phyloP scores from a whole-genome alignment of 1,140 invertebrate genomes.

The Meloidogyne floridensis region DNA sequence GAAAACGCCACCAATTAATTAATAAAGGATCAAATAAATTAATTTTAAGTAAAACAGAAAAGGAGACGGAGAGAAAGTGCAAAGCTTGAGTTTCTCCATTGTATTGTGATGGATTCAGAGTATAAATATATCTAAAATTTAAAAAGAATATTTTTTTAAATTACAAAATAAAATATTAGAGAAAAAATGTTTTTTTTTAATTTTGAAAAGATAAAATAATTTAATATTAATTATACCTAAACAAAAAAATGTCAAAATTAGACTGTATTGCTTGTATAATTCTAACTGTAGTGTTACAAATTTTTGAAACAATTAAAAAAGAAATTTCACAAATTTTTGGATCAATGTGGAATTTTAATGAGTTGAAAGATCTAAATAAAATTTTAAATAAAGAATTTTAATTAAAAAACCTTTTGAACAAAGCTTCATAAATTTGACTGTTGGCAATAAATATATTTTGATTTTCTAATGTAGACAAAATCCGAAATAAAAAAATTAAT shows the following conservation, averaged over 20 bases:
- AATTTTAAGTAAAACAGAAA: not conserved
- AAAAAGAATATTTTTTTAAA: too few species aligned
- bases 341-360: not conserved
- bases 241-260: constrained; percentile 4
- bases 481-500: not conserved
- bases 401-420: not conserved
- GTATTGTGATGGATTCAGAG: not conserved
- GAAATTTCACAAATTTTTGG: not conserved
- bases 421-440: not conserved
- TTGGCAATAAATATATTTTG: not conserved
- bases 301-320: not conserved
- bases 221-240: not conserved
- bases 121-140: not conserved
- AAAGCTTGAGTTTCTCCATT: not conserved
- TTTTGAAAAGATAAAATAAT: too few species aligned
- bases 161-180: too few species aligned
- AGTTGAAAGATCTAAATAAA: not conserved
- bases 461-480: not conserved
- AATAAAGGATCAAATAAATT: not conserved
- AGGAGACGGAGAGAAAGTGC: not conserved
- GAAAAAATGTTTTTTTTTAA: too few species aligned
- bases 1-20: not conserved
- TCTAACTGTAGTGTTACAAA: not conserved
- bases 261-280: not conserved
- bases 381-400: not conserved